Percentiles rank a stretch among this genome's conserved stretches.
phyloP scores from a whole-genome alignment of 30 jellyfish, hydroid and myxozoan genomes.

The Mastigias papua region DNA sequence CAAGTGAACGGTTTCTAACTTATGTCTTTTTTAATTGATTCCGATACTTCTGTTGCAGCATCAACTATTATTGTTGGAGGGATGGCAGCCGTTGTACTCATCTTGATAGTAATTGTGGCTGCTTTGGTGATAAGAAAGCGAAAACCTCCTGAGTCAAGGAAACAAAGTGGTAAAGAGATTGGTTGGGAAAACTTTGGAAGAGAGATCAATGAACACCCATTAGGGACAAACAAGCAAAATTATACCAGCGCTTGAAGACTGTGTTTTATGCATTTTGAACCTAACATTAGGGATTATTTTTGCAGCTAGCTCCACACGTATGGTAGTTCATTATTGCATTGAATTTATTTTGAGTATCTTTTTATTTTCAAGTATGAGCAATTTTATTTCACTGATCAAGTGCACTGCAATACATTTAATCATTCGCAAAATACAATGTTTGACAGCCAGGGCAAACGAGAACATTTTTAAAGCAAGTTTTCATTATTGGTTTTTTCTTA shows the following conservation, averaged over 20 bases:
- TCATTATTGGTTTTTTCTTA: too few species aligned
- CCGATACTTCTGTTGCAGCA: neutral
- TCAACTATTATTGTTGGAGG: neutral
- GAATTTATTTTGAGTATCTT: too few species aligned
- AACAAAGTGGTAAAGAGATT: neutral
- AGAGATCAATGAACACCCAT: neutral
- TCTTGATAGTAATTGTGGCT: neutral
- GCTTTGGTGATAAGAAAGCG: neutral
- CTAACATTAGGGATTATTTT: neutral
- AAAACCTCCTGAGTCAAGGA: neutral
- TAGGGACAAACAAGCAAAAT: neutral
- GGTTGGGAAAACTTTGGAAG: neutral
- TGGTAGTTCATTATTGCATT: too few species aligned
- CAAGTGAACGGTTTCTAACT: neutral
- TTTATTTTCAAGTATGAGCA: too few species aligned
- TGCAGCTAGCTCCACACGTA: neutral
- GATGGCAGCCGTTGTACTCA: neutral
- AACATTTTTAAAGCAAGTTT: too few species aligned
- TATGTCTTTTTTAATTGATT: too few species aligned
- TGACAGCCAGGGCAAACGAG: too few species aligned
- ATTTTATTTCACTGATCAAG: too few species aligned
- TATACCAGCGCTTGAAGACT: neutral
- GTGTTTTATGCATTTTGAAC: neutral
- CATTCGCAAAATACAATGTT: too few species aligned
- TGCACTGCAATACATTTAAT: too few species aligned